A percentile compares a stretch with the other conserved stretches of the same genome.
Evolutionary conservation across 2,888 invertebrate species (phyloP).

Genomic region (Acrobasis consociella): DNA sequence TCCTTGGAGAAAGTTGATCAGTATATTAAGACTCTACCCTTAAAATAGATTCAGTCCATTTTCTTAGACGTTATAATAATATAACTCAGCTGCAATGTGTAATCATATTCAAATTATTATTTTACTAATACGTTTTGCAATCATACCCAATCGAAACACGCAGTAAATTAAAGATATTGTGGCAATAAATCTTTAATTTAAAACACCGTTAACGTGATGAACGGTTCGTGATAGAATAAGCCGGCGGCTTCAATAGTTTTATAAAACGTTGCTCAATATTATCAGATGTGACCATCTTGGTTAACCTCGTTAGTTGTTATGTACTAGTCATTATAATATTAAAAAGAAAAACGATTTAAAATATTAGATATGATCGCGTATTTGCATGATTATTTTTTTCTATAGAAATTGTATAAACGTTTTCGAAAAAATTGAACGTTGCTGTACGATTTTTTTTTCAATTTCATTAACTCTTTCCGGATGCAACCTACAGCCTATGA

Average conservation of each 20-base stretch:
- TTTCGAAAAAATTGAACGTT: too few relatives aligned
- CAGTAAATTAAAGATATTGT: slow-evolving; percentile 10
- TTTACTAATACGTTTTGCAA: not conserved
- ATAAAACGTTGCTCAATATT: slow-evolving; percentile 17
- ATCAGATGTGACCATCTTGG: slow-evolving; percentile 15
- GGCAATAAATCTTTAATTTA: slow-evolving; percentile 21
- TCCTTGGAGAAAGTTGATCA: too few relatives aligned
- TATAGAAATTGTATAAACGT: not conserved
- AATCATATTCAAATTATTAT: not conserved
- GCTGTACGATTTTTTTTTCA: too few relatives aligned
- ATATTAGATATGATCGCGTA: not conserved
- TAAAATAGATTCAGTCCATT: too few relatives aligned
- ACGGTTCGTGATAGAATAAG: slow-evolving; percentile 19
- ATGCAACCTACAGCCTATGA: too few relatives aligned
- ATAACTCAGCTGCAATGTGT: not conserved
- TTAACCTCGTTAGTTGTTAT: not conserved
- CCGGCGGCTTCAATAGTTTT: slow-evolving; percentile 20
- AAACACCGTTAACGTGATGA: slow-evolving; percentile 24
- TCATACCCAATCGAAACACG: not conserved
- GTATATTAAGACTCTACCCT: too few relatives aligned
- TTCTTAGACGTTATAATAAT: too few relatives aligned
- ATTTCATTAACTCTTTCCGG: too few relatives aligned
- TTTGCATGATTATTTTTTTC: not conserved
- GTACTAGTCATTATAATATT: slow-evolving; percentile 10
- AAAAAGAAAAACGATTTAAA: not conserved